Evolutionary conservation across 2,113 vertebrate species (phyloP).

Genomic region (Ibidorhyncha struthersii): DNA sequence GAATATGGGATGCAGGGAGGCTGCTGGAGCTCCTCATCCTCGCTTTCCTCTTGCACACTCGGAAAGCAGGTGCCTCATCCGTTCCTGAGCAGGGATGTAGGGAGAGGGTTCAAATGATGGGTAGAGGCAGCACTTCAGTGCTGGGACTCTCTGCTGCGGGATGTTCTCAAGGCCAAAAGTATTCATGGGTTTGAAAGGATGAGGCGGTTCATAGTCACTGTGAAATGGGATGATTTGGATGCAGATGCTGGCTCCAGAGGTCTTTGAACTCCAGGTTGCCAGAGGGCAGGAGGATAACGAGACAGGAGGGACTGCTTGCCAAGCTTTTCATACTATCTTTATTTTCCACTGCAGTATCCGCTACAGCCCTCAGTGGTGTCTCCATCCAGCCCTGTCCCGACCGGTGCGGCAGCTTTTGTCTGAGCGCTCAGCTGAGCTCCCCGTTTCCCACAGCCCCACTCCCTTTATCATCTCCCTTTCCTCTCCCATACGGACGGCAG

Average conservation of each 20-base stretch:
- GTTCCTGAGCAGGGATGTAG: neutral
- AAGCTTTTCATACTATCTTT: neutral
- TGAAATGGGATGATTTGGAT: conserved; percentile 14
- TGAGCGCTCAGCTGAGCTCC: neutral
- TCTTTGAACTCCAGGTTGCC: conserved; percentile 55
- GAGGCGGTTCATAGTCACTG: neutral
- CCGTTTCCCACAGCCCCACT: neutral
- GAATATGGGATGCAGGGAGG: neutral
- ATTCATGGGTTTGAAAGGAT: neutral
- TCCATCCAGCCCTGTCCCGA: neutral
- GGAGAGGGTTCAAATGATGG: neutral
- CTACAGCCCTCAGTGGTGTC: neutral
- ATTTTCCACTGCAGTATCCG: neutral
- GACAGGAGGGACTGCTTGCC: neutral
- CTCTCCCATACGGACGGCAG: fast-evolving
- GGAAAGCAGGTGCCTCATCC: neutral
- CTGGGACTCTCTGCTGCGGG: conserved; percentile 14
- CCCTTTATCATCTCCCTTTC: neutral
- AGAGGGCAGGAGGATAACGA: conserved; percentile 50
- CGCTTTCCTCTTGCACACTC: neutral
- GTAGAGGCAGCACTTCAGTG: neutral
- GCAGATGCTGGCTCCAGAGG: conserved; percentile 38
- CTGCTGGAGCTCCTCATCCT: neutral
- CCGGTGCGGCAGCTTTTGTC: neutral
- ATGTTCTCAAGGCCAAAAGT: conserved; percentile 24